Evolutionary conservation across 2,113 vertebrate genomes (phyloP), one percentile per base, ranked within the genome.

Genomic region (Bolborhynchus lineola): DNA sequence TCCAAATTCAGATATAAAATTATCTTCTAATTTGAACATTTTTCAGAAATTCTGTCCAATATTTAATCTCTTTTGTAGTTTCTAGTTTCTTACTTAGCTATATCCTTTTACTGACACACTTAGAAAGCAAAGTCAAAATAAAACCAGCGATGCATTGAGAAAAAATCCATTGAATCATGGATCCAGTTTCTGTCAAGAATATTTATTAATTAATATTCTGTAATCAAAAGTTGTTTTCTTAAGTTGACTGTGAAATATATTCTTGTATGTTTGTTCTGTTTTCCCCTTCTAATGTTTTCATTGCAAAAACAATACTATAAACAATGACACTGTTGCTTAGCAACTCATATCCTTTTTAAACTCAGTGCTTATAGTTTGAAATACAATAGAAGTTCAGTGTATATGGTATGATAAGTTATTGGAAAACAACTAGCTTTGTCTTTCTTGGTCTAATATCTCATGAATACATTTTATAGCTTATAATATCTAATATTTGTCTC

Each of bases 311-410:
- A 77, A 41, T 65, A 28, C 26, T 8, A 80, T 84, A 95, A 95
- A 82, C 57, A 87, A 91, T 60, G 57, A 82, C 13, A 83, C 20
- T 37, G 84, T 92, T 93, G 57, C 96, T 79, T 92, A 94, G 91
- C 65, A 95, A 96, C 91, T 70, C 85, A 80, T 50, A 88, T 76
- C 18, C 4, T 49, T 91, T 84, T 84, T 41, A 82, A 84, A 83
- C 33, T 49, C 37, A 35, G 4, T 57, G 52, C 4, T 92, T 65
- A 16, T 57, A 44, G 39, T 74, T 74, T 87, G 16, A 49, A 50
- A 76, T 69, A 19, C 28, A 85, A 63, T 55, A 17, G 16, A 74
- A 59, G 25, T 92, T 85, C 46, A 63, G 9, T 68, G 12, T 53
- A 55, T 49, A 72, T 13, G 60, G 13, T 81, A 14, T 90, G 50